A percentile compares a stretch with the other conserved stretches of the same genome.
These are phyloP conservation scores for Tenebrosternarchus preto DNA, from an alignment of 2,113 vertebrate species.

Conservation along the genomic window DNA sequence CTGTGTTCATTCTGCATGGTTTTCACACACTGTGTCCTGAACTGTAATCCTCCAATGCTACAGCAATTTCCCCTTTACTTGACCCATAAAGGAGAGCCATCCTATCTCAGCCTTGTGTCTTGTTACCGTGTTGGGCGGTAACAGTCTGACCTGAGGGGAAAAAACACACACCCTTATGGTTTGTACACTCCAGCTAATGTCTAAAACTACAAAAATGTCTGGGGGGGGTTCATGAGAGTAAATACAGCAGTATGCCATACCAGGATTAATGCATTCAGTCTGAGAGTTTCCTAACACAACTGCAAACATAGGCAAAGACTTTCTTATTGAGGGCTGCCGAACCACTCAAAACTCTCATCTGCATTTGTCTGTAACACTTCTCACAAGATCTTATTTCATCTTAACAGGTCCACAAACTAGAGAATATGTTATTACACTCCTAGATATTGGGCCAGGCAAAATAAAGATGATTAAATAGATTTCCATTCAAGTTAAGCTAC, in stretches of 20 bases:
- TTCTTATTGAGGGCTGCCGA: slow-evolving; percentile 15
- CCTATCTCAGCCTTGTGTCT: slow-evolving; percentile 57
- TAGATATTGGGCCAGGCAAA: slow-evolving; percentile 13
- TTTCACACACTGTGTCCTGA: slow-evolving; percentile 53
- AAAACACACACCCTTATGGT: slow-evolving; percentile 57
- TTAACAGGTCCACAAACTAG: slow-evolving; percentile 19
- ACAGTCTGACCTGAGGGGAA: slow-evolving; percentile 51
- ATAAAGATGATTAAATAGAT: slow-evolving; percentile 20
- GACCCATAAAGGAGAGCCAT: slow-evolving; percentile 57
- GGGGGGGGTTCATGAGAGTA: slow-evolving; percentile 21
- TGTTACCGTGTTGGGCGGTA: slow-evolving; percentile 51
- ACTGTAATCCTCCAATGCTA: slow-evolving; percentile 48
- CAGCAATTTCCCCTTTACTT: slow-evolving; percentile 57
- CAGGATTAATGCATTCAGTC: slow-evolving; percentile 53
- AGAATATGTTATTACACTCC: background rate
- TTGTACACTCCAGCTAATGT: slow-evolving; percentile 44
- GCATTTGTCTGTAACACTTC: slow-evolving; percentile 25
- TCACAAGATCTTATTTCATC: slow-evolving; percentile 15
- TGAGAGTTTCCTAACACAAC: slow-evolving; percentile 36
- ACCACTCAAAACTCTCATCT: slow-evolving; percentile 20
- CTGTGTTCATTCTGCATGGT: slow-evolving; percentile 47
- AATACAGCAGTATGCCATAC: slow-evolving; percentile 32
- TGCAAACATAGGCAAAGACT: slow-evolving; percentile 2
- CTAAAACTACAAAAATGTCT: slow-evolving; percentile 56
- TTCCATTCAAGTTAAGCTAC: slow-evolving; percentile 15